Evolutionary conservation across 2,797 vertebrate genomes (phyloP).

Genomic region (Anabacerthia variegaticeps): DNA sequence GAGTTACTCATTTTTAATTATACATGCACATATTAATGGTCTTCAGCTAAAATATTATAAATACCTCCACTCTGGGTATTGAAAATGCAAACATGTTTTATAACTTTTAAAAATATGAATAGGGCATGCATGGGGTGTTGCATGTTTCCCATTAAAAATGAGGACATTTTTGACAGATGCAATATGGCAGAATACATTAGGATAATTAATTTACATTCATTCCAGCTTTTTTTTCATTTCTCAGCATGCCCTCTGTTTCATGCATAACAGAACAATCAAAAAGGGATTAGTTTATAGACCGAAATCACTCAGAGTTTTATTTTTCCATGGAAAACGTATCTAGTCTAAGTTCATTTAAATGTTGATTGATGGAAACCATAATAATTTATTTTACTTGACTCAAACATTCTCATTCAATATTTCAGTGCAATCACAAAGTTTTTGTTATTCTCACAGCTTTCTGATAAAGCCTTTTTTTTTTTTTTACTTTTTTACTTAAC

Average conservation of each 20-base stretch:
- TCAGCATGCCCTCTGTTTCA: conserved; percentile 64
- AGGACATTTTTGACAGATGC: conserved; percentile 8
- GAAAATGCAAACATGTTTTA: background rate
- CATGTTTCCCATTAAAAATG: conserved; percentile 19
- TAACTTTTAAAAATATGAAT: conserved; percentile 31
- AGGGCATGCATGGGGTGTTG: background rate
- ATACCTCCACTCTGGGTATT: conserved; percentile 4
- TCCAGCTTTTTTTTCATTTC: conserved; percentile 14
- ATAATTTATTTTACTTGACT: conserved; percentile 45
- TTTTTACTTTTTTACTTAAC: background rate
- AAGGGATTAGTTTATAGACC: conserved; percentile 50
- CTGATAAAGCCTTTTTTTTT: conserved; percentile 2
- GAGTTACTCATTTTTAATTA: background rate
- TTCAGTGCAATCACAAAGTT: background rate
- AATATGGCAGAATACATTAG: conserved; percentile 52
- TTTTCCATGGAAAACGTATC: conserved; percentile 8
- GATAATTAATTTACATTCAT: conserved; percentile 67
- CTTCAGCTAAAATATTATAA: conserved; percentile 1
- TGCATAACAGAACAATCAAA: conserved; percentile 49
- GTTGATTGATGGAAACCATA: conserved; percentile 41
- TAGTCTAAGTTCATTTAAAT: background rate
- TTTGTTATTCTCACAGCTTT: conserved; percentile 67
- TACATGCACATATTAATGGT: background rate
- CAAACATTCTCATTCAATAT: conserved; percentile 42
- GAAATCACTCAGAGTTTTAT: conserved; percentile 28